These are phyloP conservation scores for Athene cunicularia DNA, from an alignment of 2,113 vertebrate genomes.

Conservation along the genomic window DNA sequence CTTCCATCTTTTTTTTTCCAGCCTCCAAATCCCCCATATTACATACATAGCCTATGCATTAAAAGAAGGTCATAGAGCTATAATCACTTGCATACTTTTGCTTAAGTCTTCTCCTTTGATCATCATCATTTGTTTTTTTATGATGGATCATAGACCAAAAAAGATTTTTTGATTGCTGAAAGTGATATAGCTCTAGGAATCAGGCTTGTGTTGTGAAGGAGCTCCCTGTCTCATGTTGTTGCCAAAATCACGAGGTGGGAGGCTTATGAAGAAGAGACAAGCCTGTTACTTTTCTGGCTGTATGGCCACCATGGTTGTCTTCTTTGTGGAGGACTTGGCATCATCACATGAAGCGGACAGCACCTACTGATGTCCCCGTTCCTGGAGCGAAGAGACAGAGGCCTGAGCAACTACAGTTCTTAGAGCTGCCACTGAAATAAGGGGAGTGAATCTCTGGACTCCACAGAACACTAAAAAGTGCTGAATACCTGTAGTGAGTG, in stretches of 20 bases:
- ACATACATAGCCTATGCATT: neutral
- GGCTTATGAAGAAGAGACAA: neutral
- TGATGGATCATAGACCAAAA: neutral
- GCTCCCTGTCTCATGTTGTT: neutral
- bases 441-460: neutral
- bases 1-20: neutral
- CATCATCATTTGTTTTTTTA: neutral
- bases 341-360: neutral
- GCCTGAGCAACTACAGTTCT: accelerated
- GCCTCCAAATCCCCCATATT: neutral
- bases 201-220: neutral
- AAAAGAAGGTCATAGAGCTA: neutral
- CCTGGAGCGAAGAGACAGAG: accelerated
- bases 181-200: neutral
- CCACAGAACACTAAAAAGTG: neutral
- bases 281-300: accelerated
- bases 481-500: neutral
- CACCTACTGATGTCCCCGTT: neutral
- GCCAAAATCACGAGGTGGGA: neutral
- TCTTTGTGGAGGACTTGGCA: neutral
- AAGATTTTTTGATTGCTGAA: neutral
- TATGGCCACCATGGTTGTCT: accelerated
- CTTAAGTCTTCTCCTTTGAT: neutral
- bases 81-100: neutral
- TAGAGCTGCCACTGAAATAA: neutral